Evolutionary conservation across 2,113 vertebrate genomes (phyloP).

Genomic region (Phocoena phocoena): DNA sequence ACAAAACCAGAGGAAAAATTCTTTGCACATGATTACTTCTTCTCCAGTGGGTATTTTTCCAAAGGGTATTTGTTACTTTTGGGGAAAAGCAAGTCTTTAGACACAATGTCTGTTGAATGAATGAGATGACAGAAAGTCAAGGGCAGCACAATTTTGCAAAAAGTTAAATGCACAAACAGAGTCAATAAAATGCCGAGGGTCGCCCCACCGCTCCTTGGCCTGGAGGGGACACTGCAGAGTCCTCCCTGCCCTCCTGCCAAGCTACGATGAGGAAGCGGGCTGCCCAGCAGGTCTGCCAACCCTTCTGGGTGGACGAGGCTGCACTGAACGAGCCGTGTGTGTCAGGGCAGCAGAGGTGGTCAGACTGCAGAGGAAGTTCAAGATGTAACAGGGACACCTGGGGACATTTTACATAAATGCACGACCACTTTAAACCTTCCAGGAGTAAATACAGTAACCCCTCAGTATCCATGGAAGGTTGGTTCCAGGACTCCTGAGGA

Average conservation of each 20-base stretch:
- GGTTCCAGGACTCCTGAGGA: not conserved
- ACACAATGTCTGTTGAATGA: not conserved
- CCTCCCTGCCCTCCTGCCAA: not conserved
- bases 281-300: too few species aligned
- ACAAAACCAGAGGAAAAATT: not conserved
- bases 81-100: not conserved
- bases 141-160: not conserved
- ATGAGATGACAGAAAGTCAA: not conserved
- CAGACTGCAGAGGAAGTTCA: not conserved
- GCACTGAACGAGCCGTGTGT: not conserved
- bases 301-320: fast-evolving
- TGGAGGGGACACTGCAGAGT: not conserved
- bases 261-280: not conserved
- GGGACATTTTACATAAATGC: not conserved
- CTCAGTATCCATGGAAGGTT: not conserved
- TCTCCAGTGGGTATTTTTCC: not conserved
- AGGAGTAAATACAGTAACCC: not conserved
- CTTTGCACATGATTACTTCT: not conserved
- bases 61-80: not conserved
- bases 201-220: too few species aligned
- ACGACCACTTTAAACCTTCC: not conserved
- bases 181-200: not conserved
- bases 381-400: too few species aligned
- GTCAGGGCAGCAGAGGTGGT: not conserved
- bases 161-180: not conserved